Percentiles rank a stretch among this genome's conserved stretches.
Conservation (phyloP, 2,113 vertebrate species). For the Columba livia region DNA sequence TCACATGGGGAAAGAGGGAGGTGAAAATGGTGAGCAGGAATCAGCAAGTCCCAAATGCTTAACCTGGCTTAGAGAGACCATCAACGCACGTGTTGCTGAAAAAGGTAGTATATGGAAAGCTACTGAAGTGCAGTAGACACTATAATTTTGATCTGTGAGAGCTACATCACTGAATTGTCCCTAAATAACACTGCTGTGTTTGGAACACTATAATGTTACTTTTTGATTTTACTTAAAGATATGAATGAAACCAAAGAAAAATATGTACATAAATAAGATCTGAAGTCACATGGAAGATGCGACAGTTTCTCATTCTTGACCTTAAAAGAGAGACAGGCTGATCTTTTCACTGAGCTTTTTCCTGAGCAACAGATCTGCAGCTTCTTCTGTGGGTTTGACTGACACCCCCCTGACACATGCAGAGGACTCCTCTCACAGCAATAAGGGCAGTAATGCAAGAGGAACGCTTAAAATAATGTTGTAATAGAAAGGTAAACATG, state of each 20-base stretch:
- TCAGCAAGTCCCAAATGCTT: background rate
- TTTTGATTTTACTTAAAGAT: background rate
- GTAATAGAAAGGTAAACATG: background rate
- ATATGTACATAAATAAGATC: background rate
- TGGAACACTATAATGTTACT: rapidly evolving
- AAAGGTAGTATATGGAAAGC: background rate
- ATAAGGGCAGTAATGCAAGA: background rate
- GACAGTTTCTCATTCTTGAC: background rate
- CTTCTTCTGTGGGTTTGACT: background rate
- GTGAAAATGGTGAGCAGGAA: background rate
- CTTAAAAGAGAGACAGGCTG: background rate
- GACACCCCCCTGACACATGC: background rate
- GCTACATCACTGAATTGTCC: background rate
- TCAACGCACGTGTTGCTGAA: rapidly evolving
- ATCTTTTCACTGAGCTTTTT: background rate
- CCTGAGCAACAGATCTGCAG: background rate
- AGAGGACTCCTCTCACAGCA: background rate
- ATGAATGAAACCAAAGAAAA: background rate
- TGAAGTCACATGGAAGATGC: background rate
- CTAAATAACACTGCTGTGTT: background rate
- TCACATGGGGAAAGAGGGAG: rapidly evolving
- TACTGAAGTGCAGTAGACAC: background rate
- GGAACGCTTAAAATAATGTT: background rate
- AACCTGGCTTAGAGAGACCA: background rate
- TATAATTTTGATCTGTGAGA: background rate